Percentiles rank a stretch among this genome's conserved stretches.
These are phyloP conservation scores for Gisinianus flammeolus DNA, from an alignment of 2,888 invertebrate species.

Conservation along the genomic window DNA sequence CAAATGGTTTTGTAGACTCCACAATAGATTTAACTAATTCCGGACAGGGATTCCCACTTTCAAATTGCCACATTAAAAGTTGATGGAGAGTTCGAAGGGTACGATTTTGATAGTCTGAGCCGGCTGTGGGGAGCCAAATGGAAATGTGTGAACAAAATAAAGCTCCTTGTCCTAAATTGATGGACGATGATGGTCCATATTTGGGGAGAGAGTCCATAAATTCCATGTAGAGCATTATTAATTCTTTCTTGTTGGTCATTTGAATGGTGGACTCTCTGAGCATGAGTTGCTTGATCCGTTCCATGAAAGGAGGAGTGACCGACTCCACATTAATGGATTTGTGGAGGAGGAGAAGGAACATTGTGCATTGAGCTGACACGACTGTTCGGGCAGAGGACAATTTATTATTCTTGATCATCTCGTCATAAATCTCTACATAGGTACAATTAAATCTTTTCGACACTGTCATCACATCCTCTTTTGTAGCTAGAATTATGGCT, in stretches of 20 bases:
- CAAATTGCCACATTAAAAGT: conserved; percentile 30
- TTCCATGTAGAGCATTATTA: conserved; percentile 52
- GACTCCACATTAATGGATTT: not conserved
- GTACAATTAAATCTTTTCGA: not conserved
- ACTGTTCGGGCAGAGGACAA: not conserved
- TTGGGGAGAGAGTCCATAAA: conserved; percentile 44
- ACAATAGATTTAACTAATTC: not conserved
- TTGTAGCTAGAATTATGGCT: conserved; percentile 19
- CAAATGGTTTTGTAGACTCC: conserved; percentile 26
- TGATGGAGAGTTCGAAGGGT: conserved; percentile 44
- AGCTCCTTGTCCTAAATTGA: conserved; percentile 43
- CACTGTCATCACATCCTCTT: conserved; percentile 1
- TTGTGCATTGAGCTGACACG: conserved; percentile 17
- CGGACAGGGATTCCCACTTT: not conserved
- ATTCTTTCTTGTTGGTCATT: conserved; percentile 42
- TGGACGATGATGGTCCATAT: not conserved
- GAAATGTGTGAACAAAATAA: conserved; percentile 49
- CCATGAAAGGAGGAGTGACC: conserved; percentile 6
- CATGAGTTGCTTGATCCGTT: conserved; percentile 18
- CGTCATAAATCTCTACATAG: not conserved
- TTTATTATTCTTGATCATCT: conserved; percentile 8
- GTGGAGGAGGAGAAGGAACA: conserved; percentile 25
- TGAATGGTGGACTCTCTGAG: not conserved
- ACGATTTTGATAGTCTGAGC: conserved; percentile 48
- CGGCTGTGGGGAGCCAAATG: conserved; percentile 49